Percentiles rank a stretch among this genome's conserved stretches.
Evolutionary conservation across 2,888 invertebrate genomes (phyloP).

Genomic region (Netelia melanura): DNA sequence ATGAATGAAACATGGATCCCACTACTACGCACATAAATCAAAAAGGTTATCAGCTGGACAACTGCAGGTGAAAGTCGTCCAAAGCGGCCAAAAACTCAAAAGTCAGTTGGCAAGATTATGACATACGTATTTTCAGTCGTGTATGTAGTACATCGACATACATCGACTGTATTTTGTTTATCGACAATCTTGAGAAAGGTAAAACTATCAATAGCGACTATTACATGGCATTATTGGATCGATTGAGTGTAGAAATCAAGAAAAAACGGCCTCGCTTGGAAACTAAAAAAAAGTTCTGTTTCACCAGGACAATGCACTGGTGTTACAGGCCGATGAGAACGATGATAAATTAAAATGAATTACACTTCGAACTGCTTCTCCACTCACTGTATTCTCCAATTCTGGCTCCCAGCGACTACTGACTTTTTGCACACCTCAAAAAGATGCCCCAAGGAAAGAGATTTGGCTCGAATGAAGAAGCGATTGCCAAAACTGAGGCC

Average conservation of each 20-base stretch:
- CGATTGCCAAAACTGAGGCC: conserved; percentile 63
- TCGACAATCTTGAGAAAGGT: neutral
- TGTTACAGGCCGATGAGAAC: no score
- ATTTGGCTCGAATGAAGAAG: conserved; percentile 56
- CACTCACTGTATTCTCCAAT: conserved; percentile 55
- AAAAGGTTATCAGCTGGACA: neutral
- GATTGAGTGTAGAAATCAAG: neutral
- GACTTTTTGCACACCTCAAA: conserved; percentile 61
- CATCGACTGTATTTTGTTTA: neutral
- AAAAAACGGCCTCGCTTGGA: neutral
- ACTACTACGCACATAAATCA: no score
- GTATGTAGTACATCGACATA: neutral
- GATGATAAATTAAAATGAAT: no score
- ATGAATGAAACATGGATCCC: no score
- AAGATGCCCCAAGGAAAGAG: conserved; percentile 58
- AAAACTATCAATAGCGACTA: neutral
- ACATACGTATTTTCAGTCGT: neutral
- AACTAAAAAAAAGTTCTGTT: neutral
- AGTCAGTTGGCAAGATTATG: neutral
- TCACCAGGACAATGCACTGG: neutral
- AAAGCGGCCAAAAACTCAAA: neutral
- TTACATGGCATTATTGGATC: neutral
- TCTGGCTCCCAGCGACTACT: conserved; percentile 43
- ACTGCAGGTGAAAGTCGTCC: neutral
- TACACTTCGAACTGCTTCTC: conserved; percentile 52